Evolutionary conservation across 2,113 vertebrate genomes (phyloP), one percentile per base, ranked within the genome.

Genomic region (Eurypyga helias): DNA sequence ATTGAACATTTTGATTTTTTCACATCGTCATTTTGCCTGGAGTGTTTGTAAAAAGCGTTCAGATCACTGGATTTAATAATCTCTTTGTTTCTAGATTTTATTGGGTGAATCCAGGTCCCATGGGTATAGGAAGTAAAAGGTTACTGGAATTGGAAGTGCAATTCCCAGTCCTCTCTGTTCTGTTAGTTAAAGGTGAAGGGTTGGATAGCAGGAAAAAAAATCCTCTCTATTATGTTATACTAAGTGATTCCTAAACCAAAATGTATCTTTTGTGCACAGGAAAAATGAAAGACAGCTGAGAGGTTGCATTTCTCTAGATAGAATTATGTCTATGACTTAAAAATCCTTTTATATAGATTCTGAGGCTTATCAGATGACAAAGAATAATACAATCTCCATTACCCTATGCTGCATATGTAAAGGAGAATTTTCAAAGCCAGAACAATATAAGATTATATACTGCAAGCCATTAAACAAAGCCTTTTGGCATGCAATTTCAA

Each of bases 361-460:
- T 66, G 55, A 85, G 65, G 24, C 33, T 94, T 89, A 83, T 87
- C 57, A 84, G 60, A 87, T 88, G 51, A 57, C 62, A 83, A 90
- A 91, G 33, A 89, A 60, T 77, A 87, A 61, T 41, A 57, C 3
- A 16, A 11, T 67, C 79, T 66, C 62, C 28, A n/a, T 75, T 38
- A 62, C 26, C 23, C 21, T 38, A 17, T 71, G 26, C 21, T 83
- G 33, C 33, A 26, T 77, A 49, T 38, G 11, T 48, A 28, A 97
- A 65, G 49, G 46, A 78, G 31, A 73, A n/a, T 83, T 87, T 94
- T 95, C 45, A 87, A 95, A 93, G 26, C 14, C n/a, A 91, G 38
- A 69, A 52, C 17, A 67, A 61, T 46, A 67, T 43, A 78, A 58
- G 20, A 82, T 90, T 81, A 77, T 88, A 86, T 93, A 85, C 60